Base-by-base conservation (phyloP, 2,113 vertebrate species). In the Thalassarche chlororhynchos region DNA sequence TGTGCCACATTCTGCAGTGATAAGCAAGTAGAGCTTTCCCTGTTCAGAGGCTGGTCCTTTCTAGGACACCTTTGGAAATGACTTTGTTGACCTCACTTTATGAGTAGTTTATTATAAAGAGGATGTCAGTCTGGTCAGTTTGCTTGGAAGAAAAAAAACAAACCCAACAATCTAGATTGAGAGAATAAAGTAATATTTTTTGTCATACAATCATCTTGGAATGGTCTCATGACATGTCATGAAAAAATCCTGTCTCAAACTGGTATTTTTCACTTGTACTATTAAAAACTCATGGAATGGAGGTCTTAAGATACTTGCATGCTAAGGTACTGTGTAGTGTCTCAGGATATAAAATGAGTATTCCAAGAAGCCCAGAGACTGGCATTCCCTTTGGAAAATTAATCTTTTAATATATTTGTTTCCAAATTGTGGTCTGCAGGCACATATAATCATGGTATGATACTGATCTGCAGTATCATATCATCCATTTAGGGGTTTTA, bases 381-480 rank as follows among this genome's bases (percentile, higher is more conserved):
- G 87, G 36, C 66, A 79, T 91, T 91, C 78, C 61, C 49, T 93
- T 91, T 84, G 51, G 62, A 91, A 94, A 90, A 87, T 84, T 60
- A 89, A 36, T 93, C 46, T 28, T 93, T 82, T 89, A 87, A 84
- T 88, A 36, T 74, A 66, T 93, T 96, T 89, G 46, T 83, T 93
- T 95, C 93, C 46, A 90, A 40, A 93, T 66, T 80, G 85, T 77
- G 84, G 81, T 95, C 75, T 93, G 82, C 84, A 94, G 78, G 76
- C 55, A 77, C 26, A 26, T 71, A 57, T 85, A 85, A 91, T 95
- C 81, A 83, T n/a, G 28, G 26, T 49, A 34, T 83, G 91, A 93
- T 95, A 94, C 62, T 42, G 46, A 90, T 96, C 90, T 97, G 82
- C 66, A 90, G 34, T 62, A 94, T 83, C 87, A 8, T 83, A 83